A percentile compares a stretch with the other conserved stretches of the same genome.
Evolutionary conservation across 2,888 invertebrate species (phyloP).

Genomic region (Gasteruption jaculator): DNA sequence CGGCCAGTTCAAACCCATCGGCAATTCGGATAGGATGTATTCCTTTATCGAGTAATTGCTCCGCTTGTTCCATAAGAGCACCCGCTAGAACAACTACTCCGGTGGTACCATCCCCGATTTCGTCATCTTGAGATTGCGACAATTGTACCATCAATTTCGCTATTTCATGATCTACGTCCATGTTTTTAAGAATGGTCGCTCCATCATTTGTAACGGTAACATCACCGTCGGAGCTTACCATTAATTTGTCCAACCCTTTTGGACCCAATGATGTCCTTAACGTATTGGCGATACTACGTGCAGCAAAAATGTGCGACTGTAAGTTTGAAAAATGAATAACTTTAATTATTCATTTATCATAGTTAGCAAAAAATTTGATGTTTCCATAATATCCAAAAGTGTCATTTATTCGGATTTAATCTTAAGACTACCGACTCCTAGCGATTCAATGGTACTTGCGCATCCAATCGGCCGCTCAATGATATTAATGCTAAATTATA

Average conservation of each 20-base stretch:
- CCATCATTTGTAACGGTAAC: conserved; percentile 98
- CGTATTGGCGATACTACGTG: conserved; percentile 84
- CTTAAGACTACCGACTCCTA: no score
- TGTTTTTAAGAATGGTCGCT: conserved; percentile 96
- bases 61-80: conserved; percentile 92
- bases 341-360: no score
- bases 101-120: conserved; percentile 99
- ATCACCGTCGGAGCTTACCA: conserved; percentile 96
- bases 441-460: no score
- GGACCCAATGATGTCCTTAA: conserved; percentile 94
- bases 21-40: conserved; percentile 99
- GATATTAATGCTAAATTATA: no score
- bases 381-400: no score
- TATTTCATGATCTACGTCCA: conserved; percentile 99
- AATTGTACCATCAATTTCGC: conserved; percentile 97
- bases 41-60: conserved; percentile 86
- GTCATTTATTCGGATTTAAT: no score
- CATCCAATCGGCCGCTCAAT: no score
- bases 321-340: conserved; percentile 43
- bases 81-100: conserved; percentile 91
- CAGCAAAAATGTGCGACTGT: conserved; percentile 97
- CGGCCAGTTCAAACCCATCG: conserved; percentile 97
- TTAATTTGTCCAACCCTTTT: conserved; percentile 95
- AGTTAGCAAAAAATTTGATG: no score
- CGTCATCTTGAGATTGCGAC: conserved; percentile 98